Conservation (phyloP, 2,888 invertebrate species). For the Archips xylosteana region DNA sequence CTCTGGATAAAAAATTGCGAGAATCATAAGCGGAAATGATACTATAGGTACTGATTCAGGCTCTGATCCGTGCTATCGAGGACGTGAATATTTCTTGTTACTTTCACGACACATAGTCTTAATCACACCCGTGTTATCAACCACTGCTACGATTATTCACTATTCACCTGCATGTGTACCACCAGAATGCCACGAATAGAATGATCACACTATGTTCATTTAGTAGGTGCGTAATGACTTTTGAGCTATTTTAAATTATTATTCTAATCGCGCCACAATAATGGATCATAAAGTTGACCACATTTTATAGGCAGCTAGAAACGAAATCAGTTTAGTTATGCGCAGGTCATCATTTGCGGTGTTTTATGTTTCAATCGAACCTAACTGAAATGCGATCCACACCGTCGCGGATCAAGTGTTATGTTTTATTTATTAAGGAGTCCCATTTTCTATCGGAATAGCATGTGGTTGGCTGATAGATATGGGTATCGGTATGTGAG, state of each 20-base stretch:
- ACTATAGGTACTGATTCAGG: constrained; percentile 19
- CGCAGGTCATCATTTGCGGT: constrained; percentile 14
- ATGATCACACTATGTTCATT: constrained; percentile 49
- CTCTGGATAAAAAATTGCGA: constrained; percentile 28
- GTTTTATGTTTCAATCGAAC: constrained; percentile 20
- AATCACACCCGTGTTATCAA: neutral
- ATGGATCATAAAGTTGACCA: constrained; percentile 46
- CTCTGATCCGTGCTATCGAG: constrained; percentile 22
- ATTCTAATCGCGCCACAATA: constrained; percentile 45
- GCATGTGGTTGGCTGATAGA: neutral
- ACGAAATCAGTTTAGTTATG: constrained; percentile 9
- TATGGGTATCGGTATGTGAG: neutral
- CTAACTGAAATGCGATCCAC: constrained; percentile 30
- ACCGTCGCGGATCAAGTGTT: constrained; percentile 16
- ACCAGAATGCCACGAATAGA: constrained; percentile 44
- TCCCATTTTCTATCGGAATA: neutral
- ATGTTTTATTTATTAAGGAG: constrained; percentile 7
- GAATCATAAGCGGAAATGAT: constrained; percentile 36
- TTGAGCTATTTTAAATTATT: constrained; percentile 48
- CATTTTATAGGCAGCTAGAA: constrained; percentile 44
- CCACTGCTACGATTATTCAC: neutral
- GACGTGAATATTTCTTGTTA: constrained; percentile 1
- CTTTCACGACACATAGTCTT: constrained; percentile 21
- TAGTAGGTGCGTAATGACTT: constrained; percentile 49
- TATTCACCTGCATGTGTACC: constrained; percentile 23